phyloP scores from a whole-genome alignment of 2,888 invertebrate genomes.

The Aspidapion aeneum region DNA sequence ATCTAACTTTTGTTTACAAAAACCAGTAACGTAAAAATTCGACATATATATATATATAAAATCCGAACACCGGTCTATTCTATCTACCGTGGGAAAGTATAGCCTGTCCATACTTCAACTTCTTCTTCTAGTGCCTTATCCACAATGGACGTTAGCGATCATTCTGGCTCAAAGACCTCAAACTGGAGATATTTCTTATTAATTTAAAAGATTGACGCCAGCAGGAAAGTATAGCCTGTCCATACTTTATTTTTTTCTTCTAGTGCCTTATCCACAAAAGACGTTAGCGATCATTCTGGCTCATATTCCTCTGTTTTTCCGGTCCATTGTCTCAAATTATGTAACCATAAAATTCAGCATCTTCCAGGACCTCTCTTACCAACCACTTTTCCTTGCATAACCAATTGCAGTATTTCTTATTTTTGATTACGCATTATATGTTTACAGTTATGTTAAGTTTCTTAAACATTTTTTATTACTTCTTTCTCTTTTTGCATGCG shows the following conservation, averaged over 20 bases:
- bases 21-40: too few relatives aligned
- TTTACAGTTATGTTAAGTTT: not conserved
- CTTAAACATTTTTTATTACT: not conserved
- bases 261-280: not conserved
- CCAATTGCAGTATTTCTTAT: not conserved
- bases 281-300: constrained; percentile 1
- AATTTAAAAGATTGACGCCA: too few relatives aligned
- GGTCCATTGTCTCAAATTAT: constrained; percentile 2
- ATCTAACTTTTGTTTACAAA: too few relatives aligned
- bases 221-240: too few relatives aligned
- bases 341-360: not conserved
- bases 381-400: not conserved
- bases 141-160: too few relatives aligned
- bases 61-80: too few relatives aligned
- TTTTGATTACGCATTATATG: constrained; percentile 3
- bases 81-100: too few relatives aligned
- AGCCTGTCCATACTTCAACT: too few relatives aligned
- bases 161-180: too few relatives aligned
- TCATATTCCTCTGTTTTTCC: not conserved
- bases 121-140: too few relatives aligned
- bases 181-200: too few relatives aligned
- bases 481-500: not conserved
- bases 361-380: not conserved
- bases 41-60: too few relatives aligned
- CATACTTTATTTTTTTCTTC: constrained; percentile 3